phyloP scores from a whole-genome alignment of 92 coral and sea anemone species.

The Palythoa grandiflora region DNA sequence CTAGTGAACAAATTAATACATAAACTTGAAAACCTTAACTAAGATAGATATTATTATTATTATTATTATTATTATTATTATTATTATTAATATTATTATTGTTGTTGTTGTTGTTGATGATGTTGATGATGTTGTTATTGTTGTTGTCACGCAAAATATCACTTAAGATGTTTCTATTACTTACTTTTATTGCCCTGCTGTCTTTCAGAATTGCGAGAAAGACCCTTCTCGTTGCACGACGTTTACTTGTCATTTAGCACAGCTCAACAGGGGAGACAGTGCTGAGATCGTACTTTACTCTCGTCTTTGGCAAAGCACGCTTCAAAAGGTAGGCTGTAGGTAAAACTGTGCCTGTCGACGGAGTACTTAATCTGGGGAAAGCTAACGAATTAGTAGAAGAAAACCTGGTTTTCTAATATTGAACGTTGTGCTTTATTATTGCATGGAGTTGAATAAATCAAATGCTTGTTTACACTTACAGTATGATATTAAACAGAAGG shows the following conservation, averaged over 20 bases:
- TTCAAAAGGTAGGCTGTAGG: conserved; percentile 69
- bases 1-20: too few relatives aligned
- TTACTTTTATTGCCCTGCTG: background rate
- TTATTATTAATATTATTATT: background rate
- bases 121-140: background rate
- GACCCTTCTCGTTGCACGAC: conserved; percentile 57
- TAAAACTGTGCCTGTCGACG: background rate
- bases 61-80: background rate
- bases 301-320: conserved; percentile 90
- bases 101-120: background rate
- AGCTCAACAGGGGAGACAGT: conserved; percentile 66
- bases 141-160: background rate
- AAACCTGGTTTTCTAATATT: too few relatives aligned
- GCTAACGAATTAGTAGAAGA: too few relatives aligned
- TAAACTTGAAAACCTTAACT: too few relatives aligned
- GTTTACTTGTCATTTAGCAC: conserved; percentile 74
- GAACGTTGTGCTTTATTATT: too few relatives aligned
- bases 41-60: background rate
- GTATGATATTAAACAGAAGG: too few relatives aligned
- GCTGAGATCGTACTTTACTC: conserved; percentile 73
- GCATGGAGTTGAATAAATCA: too few relatives aligned
- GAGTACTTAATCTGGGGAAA: background rate
- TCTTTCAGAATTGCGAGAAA: conserved; percentile 12
- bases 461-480: too few relatives aligned
- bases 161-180: background rate